phyloP scores from a whole-genome alignment of 2,888 invertebrate species.

The Mesorhabditis belari region DNA sequence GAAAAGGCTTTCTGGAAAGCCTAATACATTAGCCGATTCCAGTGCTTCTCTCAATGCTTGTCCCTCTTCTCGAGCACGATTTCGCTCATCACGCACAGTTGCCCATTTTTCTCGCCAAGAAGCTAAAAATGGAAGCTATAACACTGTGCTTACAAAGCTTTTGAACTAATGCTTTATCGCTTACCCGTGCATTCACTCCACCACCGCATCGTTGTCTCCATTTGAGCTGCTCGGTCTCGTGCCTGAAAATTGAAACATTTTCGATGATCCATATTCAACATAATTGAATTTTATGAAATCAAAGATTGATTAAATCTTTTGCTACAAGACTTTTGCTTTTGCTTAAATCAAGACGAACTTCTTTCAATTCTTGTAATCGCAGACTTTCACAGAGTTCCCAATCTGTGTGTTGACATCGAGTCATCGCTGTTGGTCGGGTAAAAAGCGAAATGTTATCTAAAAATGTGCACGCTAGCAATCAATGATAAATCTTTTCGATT shows the following conservation, averaged over 20 bases:
- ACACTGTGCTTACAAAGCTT: neutral
- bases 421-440: constrained; percentile 17
- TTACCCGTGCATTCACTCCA: constrained; percentile 91
- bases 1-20: too few species aligned
- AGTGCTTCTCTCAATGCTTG: constrained; percentile 74
- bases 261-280: too few species aligned
- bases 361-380: constrained; percentile 77
- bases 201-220: constrained; percentile 99
- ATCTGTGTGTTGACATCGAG: constrained; percentile 49
- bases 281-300: neutral
- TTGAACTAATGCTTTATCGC: neutral
- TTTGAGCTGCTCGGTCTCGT: constrained; percentile 84
- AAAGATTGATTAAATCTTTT: neutral
- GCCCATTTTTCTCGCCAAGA: constrained; percentile 18
- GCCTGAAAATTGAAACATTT: constrained; percentile 57
- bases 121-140: neutral
- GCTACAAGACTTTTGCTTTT: neutral
- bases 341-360: constrained; percentile 58
- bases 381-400: constrained; percentile 60
- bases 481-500: too few species aligned
- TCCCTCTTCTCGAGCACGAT: constrained; percentile 82
- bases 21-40: constrained; percentile 59
- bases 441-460: constrained; percentile 10
- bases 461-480: neutral
- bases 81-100: constrained; percentile 72